Percentiles rank a stretch among this genome's conserved stretches.
phyloP scores from a whole-genome alignment of 2,113 vertebrate genomes.

The Zosterops hypoxanthus region DNA sequence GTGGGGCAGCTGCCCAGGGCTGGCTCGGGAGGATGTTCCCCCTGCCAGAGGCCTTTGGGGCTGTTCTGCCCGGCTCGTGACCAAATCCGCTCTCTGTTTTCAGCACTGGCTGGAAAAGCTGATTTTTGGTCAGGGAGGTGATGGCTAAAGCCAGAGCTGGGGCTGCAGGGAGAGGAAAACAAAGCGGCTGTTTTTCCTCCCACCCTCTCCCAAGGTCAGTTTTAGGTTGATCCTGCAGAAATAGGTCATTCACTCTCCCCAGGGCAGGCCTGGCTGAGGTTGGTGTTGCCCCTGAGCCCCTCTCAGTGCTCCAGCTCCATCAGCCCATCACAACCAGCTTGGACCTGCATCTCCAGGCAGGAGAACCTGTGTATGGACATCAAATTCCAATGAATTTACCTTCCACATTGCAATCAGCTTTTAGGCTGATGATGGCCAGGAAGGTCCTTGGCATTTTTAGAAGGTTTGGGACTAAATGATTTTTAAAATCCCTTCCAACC shows the following conservation, averaged over 20 bases:
- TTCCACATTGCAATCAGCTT: not conserved
- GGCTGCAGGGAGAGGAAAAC: not conserved
- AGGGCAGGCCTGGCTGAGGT: fast-evolving
- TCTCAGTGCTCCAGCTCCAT: fast-evolving
- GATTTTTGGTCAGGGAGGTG: not conserved
- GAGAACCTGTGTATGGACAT: not conserved
- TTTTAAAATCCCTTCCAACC: not conserved
- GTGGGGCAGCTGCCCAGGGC: slow-evolving; percentile 10
- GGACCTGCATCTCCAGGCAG: not conserved
- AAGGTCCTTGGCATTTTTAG: not conserved
- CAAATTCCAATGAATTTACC: not conserved
- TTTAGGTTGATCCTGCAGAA: not conserved
- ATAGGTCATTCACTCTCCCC: not conserved
- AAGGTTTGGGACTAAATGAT: not conserved
- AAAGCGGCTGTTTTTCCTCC: not conserved
- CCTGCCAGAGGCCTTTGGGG: not conserved
- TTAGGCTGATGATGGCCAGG: not conserved
- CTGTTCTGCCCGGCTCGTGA: not conserved
- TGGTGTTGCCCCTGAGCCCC: fast-evolving
- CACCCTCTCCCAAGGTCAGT: fast-evolving
- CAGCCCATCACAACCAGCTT: fast-evolving
- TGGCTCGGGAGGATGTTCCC: not conserved
- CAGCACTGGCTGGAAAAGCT: not conserved
- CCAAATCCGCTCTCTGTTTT: not conserved
- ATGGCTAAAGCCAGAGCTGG: not conserved